These are phyloP conservation scores for Sapayoa aenigma DNA, from an alignment of 2,113 vertebrate genomes.

Conservation along the genomic window DNA sequence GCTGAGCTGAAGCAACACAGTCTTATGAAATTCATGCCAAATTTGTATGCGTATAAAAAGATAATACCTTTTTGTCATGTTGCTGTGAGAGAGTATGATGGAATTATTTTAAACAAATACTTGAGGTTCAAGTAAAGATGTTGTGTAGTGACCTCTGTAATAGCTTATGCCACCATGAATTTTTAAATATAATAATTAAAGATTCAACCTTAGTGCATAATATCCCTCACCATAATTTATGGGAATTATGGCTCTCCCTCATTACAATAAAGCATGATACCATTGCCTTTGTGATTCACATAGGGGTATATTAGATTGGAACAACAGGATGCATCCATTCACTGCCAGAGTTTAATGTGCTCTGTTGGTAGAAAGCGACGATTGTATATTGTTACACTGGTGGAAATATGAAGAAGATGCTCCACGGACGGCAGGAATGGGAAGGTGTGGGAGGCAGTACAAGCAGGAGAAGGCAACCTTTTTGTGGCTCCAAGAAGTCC, in stretches of 20 bases:
- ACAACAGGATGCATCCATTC: not conserved
- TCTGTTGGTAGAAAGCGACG: not conserved
- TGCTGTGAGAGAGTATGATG: not conserved
- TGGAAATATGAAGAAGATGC: not conserved
- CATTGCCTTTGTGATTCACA: not conserved
- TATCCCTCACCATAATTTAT: not conserved
- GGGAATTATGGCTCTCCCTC: not conserved
- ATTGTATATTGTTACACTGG: not conserved
- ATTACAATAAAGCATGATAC: not conserved
- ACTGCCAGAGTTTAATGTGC: not conserved
- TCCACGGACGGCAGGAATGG: rapidly evolving
- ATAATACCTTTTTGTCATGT: not conserved
- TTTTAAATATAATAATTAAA: not conserved
- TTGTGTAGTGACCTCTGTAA: not conserved
- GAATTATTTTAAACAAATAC: not conserved
- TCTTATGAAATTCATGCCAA: not conserved
- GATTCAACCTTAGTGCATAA: not conserved
- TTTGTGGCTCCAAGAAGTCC: not conserved
- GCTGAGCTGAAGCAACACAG: not conserved
- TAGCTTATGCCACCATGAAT: not conserved
- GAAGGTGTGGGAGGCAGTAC: not conserved
- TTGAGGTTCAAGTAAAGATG: not conserved
- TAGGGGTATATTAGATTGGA: not conserved
- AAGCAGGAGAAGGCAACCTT: not conserved
- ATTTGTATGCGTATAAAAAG: not conserved